A percentile compares a stretch with the other conserved stretches of the same genome.
Evolutionary conservation across 2,113 vertebrate species (phyloP).

Genomic region (Zosterops pallidus): DNA sequence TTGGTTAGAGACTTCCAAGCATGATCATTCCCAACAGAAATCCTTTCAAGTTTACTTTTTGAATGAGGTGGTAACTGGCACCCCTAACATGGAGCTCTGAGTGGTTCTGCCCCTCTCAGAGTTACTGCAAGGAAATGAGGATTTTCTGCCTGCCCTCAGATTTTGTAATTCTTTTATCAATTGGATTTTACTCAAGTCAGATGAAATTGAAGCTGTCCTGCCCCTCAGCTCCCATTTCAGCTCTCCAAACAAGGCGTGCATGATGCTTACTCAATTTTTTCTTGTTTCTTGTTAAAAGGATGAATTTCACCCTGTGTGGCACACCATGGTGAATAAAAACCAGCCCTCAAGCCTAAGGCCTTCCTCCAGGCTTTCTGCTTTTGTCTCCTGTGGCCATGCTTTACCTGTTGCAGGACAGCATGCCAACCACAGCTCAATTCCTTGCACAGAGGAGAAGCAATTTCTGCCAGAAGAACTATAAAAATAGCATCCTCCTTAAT

Average conservation of each 20-base stretch:
- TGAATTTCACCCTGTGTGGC: not conserved
- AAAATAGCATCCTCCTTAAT: constrained; percentile 22
- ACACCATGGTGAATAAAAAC: not conserved
- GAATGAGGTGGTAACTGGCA: not conserved
- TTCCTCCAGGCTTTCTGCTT: not conserved
- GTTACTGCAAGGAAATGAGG: not conserved
- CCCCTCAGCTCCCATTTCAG: not conserved
- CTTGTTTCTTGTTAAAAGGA: not conserved
- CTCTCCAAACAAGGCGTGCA: not conserved
- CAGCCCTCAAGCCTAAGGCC: not conserved
- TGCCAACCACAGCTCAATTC: not conserved
- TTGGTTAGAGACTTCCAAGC: not conserved
- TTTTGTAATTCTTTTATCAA: not conserved
- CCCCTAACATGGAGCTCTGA: not conserved
- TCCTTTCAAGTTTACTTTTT: not conserved
- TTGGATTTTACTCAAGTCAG: not conserved
- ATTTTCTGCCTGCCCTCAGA: not conserved
- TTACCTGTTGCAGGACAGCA: not conserved
- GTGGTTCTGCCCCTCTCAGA: not conserved
- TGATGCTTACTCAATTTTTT: not conserved
- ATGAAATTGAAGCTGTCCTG: not conserved
- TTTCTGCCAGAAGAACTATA: constrained; percentile 21
- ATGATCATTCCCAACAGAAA: not conserved
- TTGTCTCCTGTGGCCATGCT: not conserved
- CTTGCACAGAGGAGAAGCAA: not conserved